Conservation (phyloP, 2,113 vertebrate species). For the Thunnus thynnus region DNA sequence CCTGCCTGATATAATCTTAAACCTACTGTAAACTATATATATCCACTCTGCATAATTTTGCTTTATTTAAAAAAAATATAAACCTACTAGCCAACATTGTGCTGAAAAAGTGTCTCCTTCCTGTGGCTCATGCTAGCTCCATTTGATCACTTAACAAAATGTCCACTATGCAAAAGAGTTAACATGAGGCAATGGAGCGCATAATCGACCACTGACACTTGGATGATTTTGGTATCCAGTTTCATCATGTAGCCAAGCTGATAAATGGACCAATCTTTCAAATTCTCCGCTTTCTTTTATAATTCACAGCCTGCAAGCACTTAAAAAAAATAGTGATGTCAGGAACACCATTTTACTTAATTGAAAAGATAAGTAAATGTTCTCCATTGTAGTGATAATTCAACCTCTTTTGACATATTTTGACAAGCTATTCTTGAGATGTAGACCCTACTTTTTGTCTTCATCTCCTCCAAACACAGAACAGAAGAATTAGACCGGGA, state of each 20-base stretch:
- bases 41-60: not conserved
- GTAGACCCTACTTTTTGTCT: constrained; percentile 40
- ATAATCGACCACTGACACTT: constrained; percentile 33
- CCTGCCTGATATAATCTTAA: not conserved
- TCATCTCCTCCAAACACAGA: constrained; percentile 35
- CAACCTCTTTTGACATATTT: not conserved
- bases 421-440: constrained; percentile 19
- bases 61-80: not conserved
- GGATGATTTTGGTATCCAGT: constrained; percentile 43
- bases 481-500: constrained; percentile 26
- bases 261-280: constrained; percentile 17
- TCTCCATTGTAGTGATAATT: constrained; percentile 12
- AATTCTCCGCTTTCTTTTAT: not conserved
- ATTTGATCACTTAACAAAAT: constrained; percentile 15
- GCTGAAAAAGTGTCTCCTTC: not conserved
- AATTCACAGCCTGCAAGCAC: constrained; percentile 2
- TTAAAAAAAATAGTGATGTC: not conserved
- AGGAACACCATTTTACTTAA: constrained; percentile 27
- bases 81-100: not conserved
- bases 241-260: constrained; percentile 37
- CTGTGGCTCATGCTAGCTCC: not conserved
- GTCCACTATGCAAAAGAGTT: constrained; percentile 23
- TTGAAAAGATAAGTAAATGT: constrained; percentile 25
- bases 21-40: not conserved
- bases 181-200: constrained; percentile 31